Evolutionary conservation across 2,888 invertebrate species (phyloP).

Genomic region (Synergus gifuensis): DNA sequence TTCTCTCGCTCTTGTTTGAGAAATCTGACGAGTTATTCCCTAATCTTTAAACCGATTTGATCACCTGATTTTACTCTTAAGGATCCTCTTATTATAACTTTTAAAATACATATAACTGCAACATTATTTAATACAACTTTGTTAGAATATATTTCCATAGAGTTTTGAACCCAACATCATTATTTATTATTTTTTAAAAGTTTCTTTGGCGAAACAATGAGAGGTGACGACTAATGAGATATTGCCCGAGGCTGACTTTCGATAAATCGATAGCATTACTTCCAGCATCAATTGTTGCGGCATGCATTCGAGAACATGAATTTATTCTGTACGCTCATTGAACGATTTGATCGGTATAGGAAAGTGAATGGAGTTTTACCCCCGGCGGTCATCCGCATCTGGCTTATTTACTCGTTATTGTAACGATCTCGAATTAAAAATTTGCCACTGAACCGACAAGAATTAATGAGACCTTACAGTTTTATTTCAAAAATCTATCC

Average conservation of each 20-base stretch:
- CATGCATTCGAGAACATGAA: constrained; percentile 26
- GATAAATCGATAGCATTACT: constrained; percentile 66
- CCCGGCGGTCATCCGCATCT: constrained; percentile 54
- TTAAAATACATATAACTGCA: background rate
- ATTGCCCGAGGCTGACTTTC: constrained; percentile 54
- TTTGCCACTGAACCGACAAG: constrained; percentile 14
- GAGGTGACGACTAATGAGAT: constrained; percentile 45
- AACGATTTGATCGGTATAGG: constrained; percentile 51
- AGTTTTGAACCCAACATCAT: background rate
- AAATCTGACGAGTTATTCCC: constrained; percentile 62
- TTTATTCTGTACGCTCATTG: constrained; percentile 46
- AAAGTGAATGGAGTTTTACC: constrained; percentile 48
- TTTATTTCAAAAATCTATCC: background rate
- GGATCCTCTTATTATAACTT: background rate
- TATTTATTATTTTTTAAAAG: background rate
- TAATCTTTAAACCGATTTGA: constrained; percentile 59
- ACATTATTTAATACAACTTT: too few species aligned
- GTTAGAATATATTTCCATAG: too few species aligned
- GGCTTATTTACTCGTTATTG: constrained; percentile 44
- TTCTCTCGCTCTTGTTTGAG: constrained; percentile 49
- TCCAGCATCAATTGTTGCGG: constrained; percentile 52
- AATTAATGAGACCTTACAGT: background rate
- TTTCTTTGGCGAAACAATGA: constrained; percentile 18
- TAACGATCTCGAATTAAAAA: constrained; percentile 5
- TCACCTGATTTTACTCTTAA: constrained; percentile 58